Evolutionary conservation across 2,888 invertebrate genomes (phyloP).

Genomic region (Heterodera filipjevi): DNA sequence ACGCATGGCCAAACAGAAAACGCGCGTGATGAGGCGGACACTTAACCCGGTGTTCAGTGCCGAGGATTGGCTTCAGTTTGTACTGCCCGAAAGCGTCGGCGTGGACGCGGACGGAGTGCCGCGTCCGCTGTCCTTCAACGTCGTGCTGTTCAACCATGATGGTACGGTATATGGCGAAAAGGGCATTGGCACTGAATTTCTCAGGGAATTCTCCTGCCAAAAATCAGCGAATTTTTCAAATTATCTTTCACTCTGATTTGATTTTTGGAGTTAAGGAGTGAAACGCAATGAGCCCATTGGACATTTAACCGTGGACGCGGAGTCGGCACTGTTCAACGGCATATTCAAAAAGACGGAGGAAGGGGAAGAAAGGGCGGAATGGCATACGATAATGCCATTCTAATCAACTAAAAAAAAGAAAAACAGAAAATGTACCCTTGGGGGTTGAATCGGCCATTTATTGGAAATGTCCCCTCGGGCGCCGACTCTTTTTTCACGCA

Average conservation of each 20-base stretch:
- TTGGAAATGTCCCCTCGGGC: neutral
- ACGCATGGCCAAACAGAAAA: slow-evolving; percentile 96
- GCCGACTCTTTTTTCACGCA: neutral
- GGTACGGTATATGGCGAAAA: neutral
- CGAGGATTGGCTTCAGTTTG: slow-evolving; percentile 75
- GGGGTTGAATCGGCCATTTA: neutral
- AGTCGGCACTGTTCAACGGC: slow-evolving; percentile 83
- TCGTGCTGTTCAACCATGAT: slow-evolving; percentile 35
- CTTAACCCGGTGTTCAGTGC: slow-evolving; percentile 96
- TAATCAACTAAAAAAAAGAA: neutral
- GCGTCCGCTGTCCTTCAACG: slow-evolving; percentile 72
- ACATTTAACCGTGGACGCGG: slow-evolving; percentile 83
- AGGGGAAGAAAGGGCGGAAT: slow-evolving; percentile 95
- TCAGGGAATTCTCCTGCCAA: neutral
- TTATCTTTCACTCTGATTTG: neutral
- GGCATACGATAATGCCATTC: slow-evolving; percentile 74
- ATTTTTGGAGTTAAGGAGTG: slow-evolving; percentile 71
- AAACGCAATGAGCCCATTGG: slow-evolving; percentile 99
- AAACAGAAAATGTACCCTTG: neutral
- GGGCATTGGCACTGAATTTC: neutral
- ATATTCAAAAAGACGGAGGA: slow-evolving; percentile 76
- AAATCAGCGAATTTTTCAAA: neutral
- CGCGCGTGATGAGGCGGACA: slow-evolving; percentile 96
- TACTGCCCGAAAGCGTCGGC: slow-evolving; percentile 74
- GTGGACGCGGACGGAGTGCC: slow-evolving; percentile 31